phyloP scores from a whole-genome alignment of 2,113 vertebrate genomes.

The Tympanuchus pallidicinctus region DNA sequence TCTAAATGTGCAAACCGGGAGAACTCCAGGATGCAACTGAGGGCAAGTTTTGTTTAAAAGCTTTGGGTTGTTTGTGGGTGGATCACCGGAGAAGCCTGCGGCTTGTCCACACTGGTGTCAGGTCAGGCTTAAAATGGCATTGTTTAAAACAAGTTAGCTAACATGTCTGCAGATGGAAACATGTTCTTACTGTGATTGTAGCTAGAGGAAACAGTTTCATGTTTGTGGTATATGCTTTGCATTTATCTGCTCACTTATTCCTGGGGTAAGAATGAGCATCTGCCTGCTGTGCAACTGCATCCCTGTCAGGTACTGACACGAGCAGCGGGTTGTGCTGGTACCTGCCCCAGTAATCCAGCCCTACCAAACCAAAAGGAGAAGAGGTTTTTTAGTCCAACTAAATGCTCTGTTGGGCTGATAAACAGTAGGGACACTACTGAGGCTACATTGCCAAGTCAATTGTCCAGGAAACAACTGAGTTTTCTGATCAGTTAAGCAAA shows the following conservation, averaged over 20 bases:
- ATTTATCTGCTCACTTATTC: not conserved
- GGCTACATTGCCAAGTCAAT: not conserved
- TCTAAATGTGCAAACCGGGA: not conserved
- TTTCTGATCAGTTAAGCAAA: slow-evolving; percentile 34
- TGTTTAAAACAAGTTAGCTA: slow-evolving; percentile 17
- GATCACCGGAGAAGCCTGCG: not conserved
- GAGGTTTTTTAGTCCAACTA: not conserved
- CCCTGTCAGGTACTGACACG: not conserved
- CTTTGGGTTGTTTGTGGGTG: not conserved
- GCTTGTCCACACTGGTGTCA: not conserved
- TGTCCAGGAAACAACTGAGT: not conserved
- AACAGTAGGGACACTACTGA: not conserved
- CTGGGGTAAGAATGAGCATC: not conserved
- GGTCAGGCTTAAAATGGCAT: slow-evolving; percentile 17
- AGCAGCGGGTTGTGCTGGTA: not conserved
- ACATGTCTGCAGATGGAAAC: slow-evolving; percentile 11
- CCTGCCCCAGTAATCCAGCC: not conserved
- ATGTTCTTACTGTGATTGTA: not conserved
- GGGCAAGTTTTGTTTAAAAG: not conserved
- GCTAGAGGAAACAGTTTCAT: not conserved
- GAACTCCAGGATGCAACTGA: not conserved
- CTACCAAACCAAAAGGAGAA: not conserved
- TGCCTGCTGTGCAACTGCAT: not conserved
- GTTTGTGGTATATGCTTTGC: not conserved
- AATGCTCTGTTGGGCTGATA: not conserved